Base-by-base conservation (phyloP, 1,140 invertebrate genomes). In the Drosophila setifemur region DNA sequence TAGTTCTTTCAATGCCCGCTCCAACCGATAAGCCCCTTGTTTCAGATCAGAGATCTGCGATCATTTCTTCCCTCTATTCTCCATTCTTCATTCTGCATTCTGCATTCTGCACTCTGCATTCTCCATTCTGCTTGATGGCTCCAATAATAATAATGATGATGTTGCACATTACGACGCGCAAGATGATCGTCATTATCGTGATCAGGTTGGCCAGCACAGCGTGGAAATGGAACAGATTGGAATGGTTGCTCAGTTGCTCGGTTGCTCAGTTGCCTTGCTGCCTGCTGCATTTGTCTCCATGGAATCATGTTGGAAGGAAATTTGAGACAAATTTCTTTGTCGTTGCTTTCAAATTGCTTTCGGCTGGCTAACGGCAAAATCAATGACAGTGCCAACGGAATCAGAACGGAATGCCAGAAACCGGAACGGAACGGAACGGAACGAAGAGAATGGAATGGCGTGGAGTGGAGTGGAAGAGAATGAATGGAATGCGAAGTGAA, bases 281-380 rank as follows among this genome's bases (percentile, higher is more conserved):
- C n/a, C n/a, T n/a, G 49, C 39, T 68, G 64, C 47, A 35, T 42
- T 71, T 72, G 69, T 72, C 54, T 67, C 55, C 55, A 55, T 76
- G 64, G 43, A 63, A 53, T 64, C 53, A 76, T 70, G 52, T 33
- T 37, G 42, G 73, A 75, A 76, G 42, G 73, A 75, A 76, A 75
- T 75, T 75, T 75, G 72, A 64, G 16, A 64, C 64, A 75, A 64
- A 75, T 64, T 63, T 61, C 55, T 76, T 71, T 76, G 37, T 52
- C 54, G 72, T 68, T 47, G 57, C 72, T 75, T 70, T 75, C 26
- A 64, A 74, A 75, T 75, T 57, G 64, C 70, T 63, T 43, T 70
- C n/a, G n/a, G n/a, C n/a, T 49, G 68, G 42, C 29, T 29, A 69
- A 67, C 48, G 61, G 67, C 31, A 67, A 37, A 37, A 63, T 60